Conservation (phyloP, 2,888 invertebrate species). For the Diarsia rubi region DNA sequence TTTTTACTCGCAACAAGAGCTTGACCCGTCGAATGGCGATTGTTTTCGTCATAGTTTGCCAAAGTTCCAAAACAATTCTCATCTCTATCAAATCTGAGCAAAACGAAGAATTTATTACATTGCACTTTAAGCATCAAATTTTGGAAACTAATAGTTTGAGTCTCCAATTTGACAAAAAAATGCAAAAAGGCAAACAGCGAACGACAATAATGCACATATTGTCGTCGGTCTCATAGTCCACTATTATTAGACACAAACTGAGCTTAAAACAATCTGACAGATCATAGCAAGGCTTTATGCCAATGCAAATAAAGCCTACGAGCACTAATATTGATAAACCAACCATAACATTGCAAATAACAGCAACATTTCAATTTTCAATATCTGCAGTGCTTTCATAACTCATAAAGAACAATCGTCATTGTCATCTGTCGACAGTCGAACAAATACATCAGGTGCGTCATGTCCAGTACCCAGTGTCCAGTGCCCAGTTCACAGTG, state of each 20-base stretch:
- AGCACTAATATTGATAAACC: conserved; percentile 30
- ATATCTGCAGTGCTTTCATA: conserved; percentile 48
- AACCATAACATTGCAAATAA: conserved; percentile 37
- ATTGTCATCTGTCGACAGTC: conserved; percentile 63
- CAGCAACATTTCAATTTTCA: conserved; percentile 53
- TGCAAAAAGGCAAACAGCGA: background rate
- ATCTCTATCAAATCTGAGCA: background rate
- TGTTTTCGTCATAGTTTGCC: background rate
- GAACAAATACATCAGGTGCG: conserved; percentile 77
- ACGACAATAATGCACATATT: background rate
- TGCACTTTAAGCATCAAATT: background rate
- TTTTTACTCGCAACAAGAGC: background rate
- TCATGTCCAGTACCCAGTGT: conserved; percentile 67
- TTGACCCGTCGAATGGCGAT: background rate
- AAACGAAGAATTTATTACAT: background rate
- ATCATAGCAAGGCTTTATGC: background rate
- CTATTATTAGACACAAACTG: background rate
- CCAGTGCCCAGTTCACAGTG: conserved; percentile 62
- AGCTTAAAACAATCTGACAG: background rate
- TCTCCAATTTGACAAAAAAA: background rate
- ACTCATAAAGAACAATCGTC: conserved; percentile 62
- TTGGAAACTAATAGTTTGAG: background rate
- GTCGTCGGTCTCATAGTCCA: background rate
- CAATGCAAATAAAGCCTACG: background rate
- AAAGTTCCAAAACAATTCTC: background rate